Conservation (phyloP, 2,113 vertebrate genomes). For the Ondatra zibethicus region DNA sequence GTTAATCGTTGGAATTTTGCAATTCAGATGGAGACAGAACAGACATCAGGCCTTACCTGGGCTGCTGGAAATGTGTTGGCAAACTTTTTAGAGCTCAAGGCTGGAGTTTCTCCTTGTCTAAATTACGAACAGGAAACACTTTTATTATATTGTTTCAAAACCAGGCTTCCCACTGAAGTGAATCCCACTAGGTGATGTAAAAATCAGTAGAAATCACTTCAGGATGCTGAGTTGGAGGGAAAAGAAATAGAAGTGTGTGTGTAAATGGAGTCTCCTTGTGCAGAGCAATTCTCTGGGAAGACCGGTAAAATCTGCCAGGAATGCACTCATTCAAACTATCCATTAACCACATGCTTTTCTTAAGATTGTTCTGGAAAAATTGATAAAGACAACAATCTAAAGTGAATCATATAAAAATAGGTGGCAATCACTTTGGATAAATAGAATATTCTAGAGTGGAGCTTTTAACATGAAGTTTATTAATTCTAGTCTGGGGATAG, state of each 20-base stretch:
- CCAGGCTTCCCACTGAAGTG: constrained; percentile 46
- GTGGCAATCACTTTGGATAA: constrained; percentile 36
- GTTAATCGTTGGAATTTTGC: constrained; percentile 88
- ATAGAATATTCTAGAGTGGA: not conserved
- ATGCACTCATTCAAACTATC: not conserved
- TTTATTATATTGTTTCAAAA: constrained; percentile 70
- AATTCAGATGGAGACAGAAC: constrained; percentile 80
- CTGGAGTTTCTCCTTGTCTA: constrained; percentile 44
- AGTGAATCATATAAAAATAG: constrained; percentile 6
- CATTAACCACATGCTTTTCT: not conserved
- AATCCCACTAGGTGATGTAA: constrained; percentile 22
- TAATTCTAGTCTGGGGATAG: not conserved
- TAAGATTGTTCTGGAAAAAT: constrained; percentile 18
- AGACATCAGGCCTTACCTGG: constrained; percentile 82
- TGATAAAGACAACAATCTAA: not conserved
- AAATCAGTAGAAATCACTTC: constrained; percentile 55
- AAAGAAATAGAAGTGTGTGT: not conserved
- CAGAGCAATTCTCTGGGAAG: not conserved
- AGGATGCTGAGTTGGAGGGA: not conserved
- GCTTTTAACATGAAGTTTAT: not conserved
- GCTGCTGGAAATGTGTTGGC: constrained; percentile 76
- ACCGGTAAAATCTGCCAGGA: not conserved
- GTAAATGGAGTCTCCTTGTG: not conserved
- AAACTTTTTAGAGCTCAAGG: constrained; percentile 71
- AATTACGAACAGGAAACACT: constrained; percentile 59